Base-by-base conservation (phyloP, 2,888 invertebrate genomes). In the Dicyrtomina minuta region DNA sequence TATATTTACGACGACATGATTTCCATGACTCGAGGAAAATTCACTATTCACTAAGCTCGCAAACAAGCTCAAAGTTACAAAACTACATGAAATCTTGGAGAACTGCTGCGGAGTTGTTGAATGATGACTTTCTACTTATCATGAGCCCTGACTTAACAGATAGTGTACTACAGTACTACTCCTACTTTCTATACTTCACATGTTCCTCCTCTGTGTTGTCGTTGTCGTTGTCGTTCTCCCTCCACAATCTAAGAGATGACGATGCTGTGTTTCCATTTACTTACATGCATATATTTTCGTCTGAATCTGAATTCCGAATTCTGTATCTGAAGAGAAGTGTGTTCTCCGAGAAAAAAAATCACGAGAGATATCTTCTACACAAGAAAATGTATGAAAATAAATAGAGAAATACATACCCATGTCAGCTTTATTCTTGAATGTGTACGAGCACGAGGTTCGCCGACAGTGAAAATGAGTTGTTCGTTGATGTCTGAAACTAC, bases 401-500 rank as follows among this genome's bases (percentile, higher is more conserved):
- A n/a, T n/a, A n/a, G n/a, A 55, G 2, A 15, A 26, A 13, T 73
- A 82, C 89, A 87, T 85, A 97, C 96, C 97, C 96, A 98, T 98
- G 84, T 98, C 98, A 79, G 96, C 96, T 83, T 98, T 98, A 82
- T 98, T 97, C 84, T 98, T 98, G 84, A 98, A 98, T 0, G 96
- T 97, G 81, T 91, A 96, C 77, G 90, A 90, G 83, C 98, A 98
- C 13, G 91, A 91, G 66, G 90, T 85, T 79, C 97, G 85, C 74
- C 95, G 85, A 83, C 98, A 98, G 81, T 98, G 98, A 83, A 98
- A 98, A 82, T 98, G 98, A 8, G 98, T 98, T 66, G 96, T 98
- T 78, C 95, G 86, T 82, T 96, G 96, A 0, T 94, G 93, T 80
- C 90, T 91, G 82, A 96, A 98, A 44, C 92, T 88, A 82, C 98